Percentiles rank a stretch among this genome's conserved stretches.
Evolutionary conservation across 2,888 invertebrate genomes (phyloP).

Genomic region (Plebejus melissa): DNA sequence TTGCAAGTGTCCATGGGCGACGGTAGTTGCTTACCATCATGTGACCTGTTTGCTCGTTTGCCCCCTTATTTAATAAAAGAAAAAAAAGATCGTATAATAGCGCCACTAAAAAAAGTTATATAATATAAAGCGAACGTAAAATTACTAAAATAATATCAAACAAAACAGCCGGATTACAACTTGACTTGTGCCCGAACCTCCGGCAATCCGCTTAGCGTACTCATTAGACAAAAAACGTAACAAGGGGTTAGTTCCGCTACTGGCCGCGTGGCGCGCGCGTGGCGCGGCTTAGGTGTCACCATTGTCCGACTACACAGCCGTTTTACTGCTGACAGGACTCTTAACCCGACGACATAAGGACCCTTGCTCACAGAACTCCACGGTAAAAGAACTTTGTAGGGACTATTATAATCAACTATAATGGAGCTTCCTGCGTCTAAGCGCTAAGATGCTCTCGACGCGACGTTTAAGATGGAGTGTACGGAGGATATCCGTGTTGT

Average conservation of each 20-base stretch:
- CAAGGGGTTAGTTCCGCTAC: slow-evolving; percentile 54
- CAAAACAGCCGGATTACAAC: background rate
- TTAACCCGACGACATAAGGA: background rate
- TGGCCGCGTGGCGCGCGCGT: slow-evolving; percentile 62
- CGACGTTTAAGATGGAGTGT: slow-evolving; percentile 20
- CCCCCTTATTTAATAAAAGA: no score
- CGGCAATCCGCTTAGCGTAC: slow-evolving; percentile 12
- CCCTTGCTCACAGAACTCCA: background rate
- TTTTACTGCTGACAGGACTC: background rate
- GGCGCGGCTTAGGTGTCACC: slow-evolving; percentile 46
- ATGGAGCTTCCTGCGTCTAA: slow-evolving; percentile 6
- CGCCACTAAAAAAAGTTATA: no score
- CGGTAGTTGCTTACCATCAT: no score
- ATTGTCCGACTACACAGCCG: slow-evolving; percentile 13
- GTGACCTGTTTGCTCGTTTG: no score
- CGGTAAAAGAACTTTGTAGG: background rate
- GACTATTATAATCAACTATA: background rate
- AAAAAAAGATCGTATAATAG: no score
- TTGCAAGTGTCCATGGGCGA: no score
- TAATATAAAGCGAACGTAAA: no score
- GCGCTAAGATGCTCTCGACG: slow-evolving; percentile 32
- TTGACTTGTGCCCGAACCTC: background rate
- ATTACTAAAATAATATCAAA: background rate
- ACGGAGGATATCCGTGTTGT: slow-evolving; percentile 24
- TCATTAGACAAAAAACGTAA: slow-evolving; percentile 25